A percentile compares a stretch with the other conserved stretches of the same genome.
Conservation (phyloP, 2,888 invertebrate species). For the Eutolmus rufibarbis region DNA sequence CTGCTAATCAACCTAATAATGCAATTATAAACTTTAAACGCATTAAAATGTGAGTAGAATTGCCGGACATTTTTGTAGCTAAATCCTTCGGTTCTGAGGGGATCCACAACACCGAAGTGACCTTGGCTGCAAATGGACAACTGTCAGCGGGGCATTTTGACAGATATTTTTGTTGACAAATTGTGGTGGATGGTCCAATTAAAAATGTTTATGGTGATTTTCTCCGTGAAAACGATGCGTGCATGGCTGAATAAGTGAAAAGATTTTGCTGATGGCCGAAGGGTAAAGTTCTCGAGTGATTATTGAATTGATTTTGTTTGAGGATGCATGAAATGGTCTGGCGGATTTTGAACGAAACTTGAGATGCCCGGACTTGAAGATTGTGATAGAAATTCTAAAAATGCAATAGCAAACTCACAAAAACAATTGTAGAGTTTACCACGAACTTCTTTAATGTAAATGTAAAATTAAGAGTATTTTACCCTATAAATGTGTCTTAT, state of each 20-base stretch:
- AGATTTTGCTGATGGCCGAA: neutral
- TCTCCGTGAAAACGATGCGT: neutral
- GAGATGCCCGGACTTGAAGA: neutral
- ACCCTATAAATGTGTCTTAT: neutral
- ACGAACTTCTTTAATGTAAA: neutral
- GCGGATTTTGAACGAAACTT: neutral
- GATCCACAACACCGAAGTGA: neutral
- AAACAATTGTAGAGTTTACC: neutral
- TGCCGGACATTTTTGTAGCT: neutral
- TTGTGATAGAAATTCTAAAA: neutral
- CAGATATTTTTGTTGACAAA: constrained; percentile 27
- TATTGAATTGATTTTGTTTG: neutral
- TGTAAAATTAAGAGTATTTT: neutral
- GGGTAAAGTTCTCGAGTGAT: neutral
- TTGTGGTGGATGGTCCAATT: neutral
- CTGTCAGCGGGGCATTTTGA: constrained; percentile 20
- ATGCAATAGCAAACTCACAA: neutral
- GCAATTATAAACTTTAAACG: neutral
- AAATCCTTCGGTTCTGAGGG: neutral
- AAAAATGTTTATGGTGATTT: neutral
- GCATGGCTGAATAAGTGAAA: neutral
- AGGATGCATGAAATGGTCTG: neutral
- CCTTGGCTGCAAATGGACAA: constrained; percentile 12
- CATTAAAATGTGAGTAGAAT: neutral
- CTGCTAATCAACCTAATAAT: neutral